Percentiles rank a stretch among this genome's conserved stretches.
phyloP scores from a whole-genome alignment of 1,140 invertebrate species.

The Drosophila bipectinata region DNA sequence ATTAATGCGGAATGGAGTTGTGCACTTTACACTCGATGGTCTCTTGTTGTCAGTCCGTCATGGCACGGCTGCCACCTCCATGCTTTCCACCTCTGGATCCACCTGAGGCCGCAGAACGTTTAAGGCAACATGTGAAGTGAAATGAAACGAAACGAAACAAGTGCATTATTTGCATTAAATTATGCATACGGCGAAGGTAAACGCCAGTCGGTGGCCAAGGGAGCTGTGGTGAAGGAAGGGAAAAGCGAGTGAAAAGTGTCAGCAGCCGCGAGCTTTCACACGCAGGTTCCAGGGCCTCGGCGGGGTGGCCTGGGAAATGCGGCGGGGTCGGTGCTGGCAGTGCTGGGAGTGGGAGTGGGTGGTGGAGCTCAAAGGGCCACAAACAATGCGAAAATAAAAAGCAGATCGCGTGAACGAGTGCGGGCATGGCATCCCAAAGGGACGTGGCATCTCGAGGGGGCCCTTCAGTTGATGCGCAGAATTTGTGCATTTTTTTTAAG shows the following conservation, averaged over 20 bases:
- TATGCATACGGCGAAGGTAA: conserved; percentile 65
- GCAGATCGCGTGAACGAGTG: conserved; percentile 71
- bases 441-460: conserved; percentile 7
- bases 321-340: too few relatives aligned
- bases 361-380: conserved; percentile 26
- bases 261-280: conserved; percentile 73
- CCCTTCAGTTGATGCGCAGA: background rate
- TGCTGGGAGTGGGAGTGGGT: background rate
- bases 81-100: background rate
- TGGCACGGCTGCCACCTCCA: background rate
- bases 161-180: conserved; percentile 83
- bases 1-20: conserved; percentile 76
- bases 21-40: conserved; percentile 48
- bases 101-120: conserved; percentile 35
- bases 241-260: conserved; percentile 51
- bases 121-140: conserved; percentile 76
- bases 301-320: background rate
- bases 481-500: conserved; percentile 74
- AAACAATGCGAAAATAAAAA: conserved; percentile 77
- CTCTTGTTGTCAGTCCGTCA: conserved; percentile 11
- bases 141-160: conserved; percentile 80
- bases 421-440: conserved; percentile 26
- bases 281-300: conserved; percentile 30
- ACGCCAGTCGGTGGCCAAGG: conserved; percentile 4
- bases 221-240: background rate